These are phyloP conservation scores for Rhadinocentrus ornatus DNA, from an alignment of 2,797 vertebrate genomes.

Conservation along the genomic window DNA sequence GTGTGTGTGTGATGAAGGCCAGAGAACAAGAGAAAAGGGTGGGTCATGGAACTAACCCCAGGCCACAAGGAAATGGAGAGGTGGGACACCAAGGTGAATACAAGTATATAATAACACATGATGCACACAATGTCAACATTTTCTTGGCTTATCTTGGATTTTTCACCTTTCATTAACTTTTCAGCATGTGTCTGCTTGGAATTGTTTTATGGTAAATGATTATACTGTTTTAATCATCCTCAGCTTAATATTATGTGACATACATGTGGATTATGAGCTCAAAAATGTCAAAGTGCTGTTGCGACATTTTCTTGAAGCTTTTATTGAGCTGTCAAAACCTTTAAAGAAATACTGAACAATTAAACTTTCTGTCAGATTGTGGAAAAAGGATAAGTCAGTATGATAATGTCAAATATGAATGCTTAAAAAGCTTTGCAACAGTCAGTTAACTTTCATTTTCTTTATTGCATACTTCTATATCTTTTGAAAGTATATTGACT, in stretches of 20 bases:
- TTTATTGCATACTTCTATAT: background rate
- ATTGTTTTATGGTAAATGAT: background rate
- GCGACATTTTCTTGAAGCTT: background rate
- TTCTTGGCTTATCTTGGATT: background rate
- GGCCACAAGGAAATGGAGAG: conserved; percentile 55
- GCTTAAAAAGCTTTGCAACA: background rate
- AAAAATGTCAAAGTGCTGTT: background rate
- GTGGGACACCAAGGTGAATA: conserved; percentile 25
- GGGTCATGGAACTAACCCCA: conserved; percentile 51
- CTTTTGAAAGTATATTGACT: background rate
- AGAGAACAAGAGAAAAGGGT: conserved; percentile 56
- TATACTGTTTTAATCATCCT: background rate
- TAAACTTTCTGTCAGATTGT: background rate
- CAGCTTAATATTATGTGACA: background rate
- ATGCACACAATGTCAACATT: conserved; percentile 2
- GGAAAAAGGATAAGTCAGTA: background rate
- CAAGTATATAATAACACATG: conserved; percentile 12
- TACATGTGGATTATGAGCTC: background rate
- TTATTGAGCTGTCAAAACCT: background rate
- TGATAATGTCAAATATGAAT: background rate
- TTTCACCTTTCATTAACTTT: background rate
- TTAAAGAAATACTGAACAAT: background rate
- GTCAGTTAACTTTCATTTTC: background rate
- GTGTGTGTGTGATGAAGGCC: conserved; percentile 28
- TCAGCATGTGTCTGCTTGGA: background rate